Percentiles rank a stretch among this genome's conserved stretches.
These are phyloP conservation scores for Panzeria rudis DNA, from an alignment of 2,888 invertebrate genomes.

Conservation along the genomic window DNA sequence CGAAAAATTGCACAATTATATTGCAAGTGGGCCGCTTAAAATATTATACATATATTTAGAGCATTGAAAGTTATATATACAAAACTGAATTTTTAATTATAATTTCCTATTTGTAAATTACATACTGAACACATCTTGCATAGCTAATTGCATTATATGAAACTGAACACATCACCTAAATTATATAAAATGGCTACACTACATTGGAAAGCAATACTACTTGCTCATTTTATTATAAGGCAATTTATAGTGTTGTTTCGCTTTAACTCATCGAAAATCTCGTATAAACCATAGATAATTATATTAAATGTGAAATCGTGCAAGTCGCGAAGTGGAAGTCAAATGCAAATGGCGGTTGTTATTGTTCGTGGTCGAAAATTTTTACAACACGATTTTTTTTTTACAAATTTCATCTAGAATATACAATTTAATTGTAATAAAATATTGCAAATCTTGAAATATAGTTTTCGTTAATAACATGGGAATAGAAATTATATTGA, in stretches of 20 bases:
- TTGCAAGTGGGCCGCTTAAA: too few relatives aligned
- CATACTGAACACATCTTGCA: constrained; percentile 33
- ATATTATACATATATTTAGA: too few relatives aligned
- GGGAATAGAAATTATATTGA: constrained; percentile 68
- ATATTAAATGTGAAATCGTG: constrained; percentile 60
- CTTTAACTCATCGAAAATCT: constrained; percentile 15
- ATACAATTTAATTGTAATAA: constrained; percentile 76
- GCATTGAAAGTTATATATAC: neutral
- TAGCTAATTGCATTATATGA: constrained; percentile 29
- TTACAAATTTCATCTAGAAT: constrained; percentile 80
- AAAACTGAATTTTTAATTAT: neutral
- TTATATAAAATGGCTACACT: constrained; percentile 69
- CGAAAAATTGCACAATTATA: too few relatives aligned
- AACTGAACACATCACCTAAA: constrained; percentile 48
- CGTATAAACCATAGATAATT: constrained; percentile 27
- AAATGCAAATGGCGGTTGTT: constrained; percentile 99
- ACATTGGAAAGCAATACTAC: constrained; percentile 50
- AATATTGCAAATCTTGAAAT: constrained; percentile 76
- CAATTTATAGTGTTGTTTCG: constrained; percentile 28
- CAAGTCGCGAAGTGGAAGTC: constrained; percentile 75
- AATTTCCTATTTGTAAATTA: neutral
- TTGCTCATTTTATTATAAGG: constrained; percentile 14
- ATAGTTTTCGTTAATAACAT: constrained; percentile 73
- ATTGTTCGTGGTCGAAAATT: constrained; percentile 94
- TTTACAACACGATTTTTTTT: constrained; percentile 80